Conservation (phyloP, 2,113 vertebrate genomes). For the Rhineura floridana region DNA sequence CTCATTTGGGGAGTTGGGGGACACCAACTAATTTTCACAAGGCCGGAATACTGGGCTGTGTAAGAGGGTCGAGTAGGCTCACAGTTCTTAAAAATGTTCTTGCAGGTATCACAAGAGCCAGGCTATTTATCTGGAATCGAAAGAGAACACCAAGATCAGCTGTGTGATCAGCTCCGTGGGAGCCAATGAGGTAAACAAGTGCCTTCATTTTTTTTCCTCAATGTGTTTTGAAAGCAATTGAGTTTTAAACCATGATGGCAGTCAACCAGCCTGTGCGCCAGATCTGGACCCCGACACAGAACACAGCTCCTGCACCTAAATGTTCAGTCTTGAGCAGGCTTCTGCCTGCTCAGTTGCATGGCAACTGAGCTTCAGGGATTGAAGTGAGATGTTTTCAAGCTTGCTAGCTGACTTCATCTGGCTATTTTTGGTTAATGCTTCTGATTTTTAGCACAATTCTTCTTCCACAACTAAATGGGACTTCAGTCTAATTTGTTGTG, state of each 20-base stretch:
- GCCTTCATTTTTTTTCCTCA: background rate
- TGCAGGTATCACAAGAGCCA: constrained; percentile 98
- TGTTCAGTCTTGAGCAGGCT: background rate
- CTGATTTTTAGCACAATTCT: background rate
- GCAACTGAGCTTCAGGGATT: background rate
- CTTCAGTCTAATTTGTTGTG: background rate
- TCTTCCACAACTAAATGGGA: background rate
- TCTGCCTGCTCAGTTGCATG: background rate
- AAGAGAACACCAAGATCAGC: constrained; percentile 98
- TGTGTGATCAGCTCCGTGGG: constrained; percentile 98
- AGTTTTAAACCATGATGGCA: background rate
- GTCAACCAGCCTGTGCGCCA: too few relatives aligned
- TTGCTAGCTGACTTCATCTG: background rate
- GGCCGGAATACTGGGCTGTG: background rate
- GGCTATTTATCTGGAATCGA: constrained; percentile 97
- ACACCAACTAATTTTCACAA: background rate
- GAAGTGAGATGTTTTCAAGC: background rate
- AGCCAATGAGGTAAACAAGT: constrained; percentile 88
- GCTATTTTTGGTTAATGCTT: background rate
- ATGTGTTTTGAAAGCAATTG: fast-evolving
- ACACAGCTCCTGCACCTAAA: background rate
- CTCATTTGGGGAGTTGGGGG: background rate
- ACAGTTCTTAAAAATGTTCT: background rate
- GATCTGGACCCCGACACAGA: background rate
- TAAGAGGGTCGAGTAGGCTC: background rate